Evolutionary conservation across 2,888 invertebrate genomes (phyloP), one percentile per base, ranked within the genome.

Genomic region (Anarsia innoxiella): DNA sequence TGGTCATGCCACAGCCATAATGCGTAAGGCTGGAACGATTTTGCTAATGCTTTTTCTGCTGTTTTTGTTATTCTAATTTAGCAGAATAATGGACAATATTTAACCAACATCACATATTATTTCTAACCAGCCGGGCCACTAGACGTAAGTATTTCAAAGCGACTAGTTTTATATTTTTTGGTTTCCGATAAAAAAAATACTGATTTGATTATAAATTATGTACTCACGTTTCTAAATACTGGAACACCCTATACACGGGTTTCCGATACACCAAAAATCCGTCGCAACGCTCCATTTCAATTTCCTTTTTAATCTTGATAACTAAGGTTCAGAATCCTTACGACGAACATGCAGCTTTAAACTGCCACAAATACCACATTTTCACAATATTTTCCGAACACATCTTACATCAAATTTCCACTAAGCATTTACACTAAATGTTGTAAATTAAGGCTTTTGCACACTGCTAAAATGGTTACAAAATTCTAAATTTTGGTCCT

Each of bases 161-260:
- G n/a, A n/a, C n/a, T n/a, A n/a, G n/a, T n/a, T n/a, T n/a, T n/a
- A n/a, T n/a, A n/a, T n/a, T n/a, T n/a, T n/a, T n/a, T n/a, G n/a
- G n/a, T n/a, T n/a, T n/a, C n/a, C n/a, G n/a, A n/a, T n/a, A n/a
- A n/a, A n/a, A n/a, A n/a, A n/a, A n/a, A n/a, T n/a, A n/a, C n/a
- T n/a, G n/a, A n/a, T n/a, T n/a, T n/a, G n/a, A n/a, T n/a, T n/a
- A n/a, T n/a, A n/a, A n/a, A n/a, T n/a, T n/a, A n/a, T n/a, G 42
- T 61, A 91, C 92, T 92, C 85, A 92, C 92, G 92, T 91, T 85
- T 92, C 92, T 74, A 92, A 88, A 86, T 92, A 93, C 87, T 92
- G 92, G 86, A 92, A 92, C 69, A 91, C 91, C 85, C 91, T 87
- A 84, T 92, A 92, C 51, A 91, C 91, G 70, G 92, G 92, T 73